Conservation (phyloP, 2,888 invertebrate genomes). For the Ptilodon capucinus region DNA sequence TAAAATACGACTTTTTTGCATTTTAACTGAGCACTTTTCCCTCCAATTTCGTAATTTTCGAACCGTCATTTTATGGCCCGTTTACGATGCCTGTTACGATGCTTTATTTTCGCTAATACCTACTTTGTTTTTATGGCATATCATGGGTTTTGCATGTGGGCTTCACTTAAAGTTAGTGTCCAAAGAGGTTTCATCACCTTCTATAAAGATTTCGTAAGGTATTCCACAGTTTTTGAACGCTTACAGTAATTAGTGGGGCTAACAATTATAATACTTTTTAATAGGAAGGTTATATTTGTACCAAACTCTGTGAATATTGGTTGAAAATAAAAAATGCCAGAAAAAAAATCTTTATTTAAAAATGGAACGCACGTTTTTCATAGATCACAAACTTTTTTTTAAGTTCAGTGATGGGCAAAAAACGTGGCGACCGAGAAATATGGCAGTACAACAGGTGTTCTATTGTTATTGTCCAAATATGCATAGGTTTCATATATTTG, state of each 20-base stretch:
- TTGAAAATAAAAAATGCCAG: too few species aligned
- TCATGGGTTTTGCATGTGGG: neutral
- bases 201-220: too few species aligned
- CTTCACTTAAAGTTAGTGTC: too few species aligned
- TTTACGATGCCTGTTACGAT: conserved; percentile 33
- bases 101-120: conserved; percentile 10
- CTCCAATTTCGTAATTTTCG: conserved; percentile 71
- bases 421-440: conserved; percentile 34
- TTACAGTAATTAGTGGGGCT: too few species aligned
- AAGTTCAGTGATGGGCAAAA: conserved; percentile 24
- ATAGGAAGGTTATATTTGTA: too few species aligned
- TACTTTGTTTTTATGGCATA: neutral
- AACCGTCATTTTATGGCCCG: conserved; percentile 45
- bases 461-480: conserved; percentile 59
- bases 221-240: too few species aligned
- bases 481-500: conserved; percentile 45
- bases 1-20: conserved; percentile 55
- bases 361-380: conserved; percentile 11
- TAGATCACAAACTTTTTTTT: conserved; percentile 2
- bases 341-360: neutral
- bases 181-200: too few species aligned
- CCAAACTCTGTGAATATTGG: too few species aligned
- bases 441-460: conserved; percentile 51
- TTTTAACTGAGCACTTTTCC: conserved; percentile 73
- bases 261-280: too few species aligned